Base-by-base conservation (phyloP, 2,797 vertebrate species). In the Merluccius polli region DNA sequence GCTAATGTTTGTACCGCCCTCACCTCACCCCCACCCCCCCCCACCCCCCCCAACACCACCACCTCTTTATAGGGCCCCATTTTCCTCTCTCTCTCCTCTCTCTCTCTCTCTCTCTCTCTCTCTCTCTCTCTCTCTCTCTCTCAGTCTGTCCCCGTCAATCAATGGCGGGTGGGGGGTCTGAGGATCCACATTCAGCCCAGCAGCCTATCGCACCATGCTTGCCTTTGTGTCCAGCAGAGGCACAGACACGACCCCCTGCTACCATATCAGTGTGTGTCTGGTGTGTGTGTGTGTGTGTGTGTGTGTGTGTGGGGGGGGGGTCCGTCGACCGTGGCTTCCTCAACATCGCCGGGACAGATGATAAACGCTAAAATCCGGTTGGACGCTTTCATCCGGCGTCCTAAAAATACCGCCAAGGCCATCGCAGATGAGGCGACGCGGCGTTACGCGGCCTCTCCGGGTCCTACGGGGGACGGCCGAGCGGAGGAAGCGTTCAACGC, bases 81-180 rank as follows among this genome's bases (percentile, higher is more conserved):
- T 79, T n/a, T 4, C 18, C 48, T 8, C 4, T n/a, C 21, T 7
- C 48, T n/a, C 48, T 21, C 48, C 16, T 52, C 16, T 44, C 12
- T 44, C 76, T 80, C 76, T 63, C 78, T 84, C 77, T 74, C 63
- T 69, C 21, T 71, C 67, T 59, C 38, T 41, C 70, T 67, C 74
- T 63, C 65, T 63, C 48, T 65, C 75, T 30, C 36, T 72, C 59
- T 65, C 72, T 65, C 21, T 38, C 4, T 38, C 36, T 38, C 36
- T 38, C 36, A 41, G 38, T 41, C 38, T 41, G 38, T 41, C 38
- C 6, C 38, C 11, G 11, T 41, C 33, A 35, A 35, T 8, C 33
- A 12, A 41, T 41, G 38, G 38, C 8, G 33, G 33, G 33, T 35
- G 33, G 33, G 33, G 33, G 33, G 33, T 35, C 3, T 35, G 33